phyloP scores from a whole-genome alignment of 2,797 vertebrate genomes.

The Synaphobranchus kaupii region DNA sequence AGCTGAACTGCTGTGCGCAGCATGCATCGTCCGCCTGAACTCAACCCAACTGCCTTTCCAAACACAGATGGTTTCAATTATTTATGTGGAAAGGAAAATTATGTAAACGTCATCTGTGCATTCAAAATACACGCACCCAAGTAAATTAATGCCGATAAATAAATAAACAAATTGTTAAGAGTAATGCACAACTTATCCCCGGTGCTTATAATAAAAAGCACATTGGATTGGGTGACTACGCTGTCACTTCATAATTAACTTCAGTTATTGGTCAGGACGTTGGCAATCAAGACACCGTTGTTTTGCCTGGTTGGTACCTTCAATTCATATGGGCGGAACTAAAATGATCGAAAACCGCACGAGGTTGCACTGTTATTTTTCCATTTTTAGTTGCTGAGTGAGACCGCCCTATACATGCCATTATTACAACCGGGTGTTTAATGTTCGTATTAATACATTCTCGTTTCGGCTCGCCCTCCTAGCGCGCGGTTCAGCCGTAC shows the following conservation, averaged over 20 bases:
- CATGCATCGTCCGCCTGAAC: not conserved
- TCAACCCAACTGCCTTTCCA: not conserved
- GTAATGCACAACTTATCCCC: not conserved
- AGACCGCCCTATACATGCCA: not conserved
- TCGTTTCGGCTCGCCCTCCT: not conserved
- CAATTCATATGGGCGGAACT: not conserved
- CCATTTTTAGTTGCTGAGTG: not conserved
- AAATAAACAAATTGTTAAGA: not conserved
- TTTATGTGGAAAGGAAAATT: not conserved
- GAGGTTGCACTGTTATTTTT: not conserved
- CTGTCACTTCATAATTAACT: not conserved
- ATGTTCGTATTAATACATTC: not conserved
- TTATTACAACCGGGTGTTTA: not conserved
- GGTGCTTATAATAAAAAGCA: not conserved
- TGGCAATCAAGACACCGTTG: not conserved
- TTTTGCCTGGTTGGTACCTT: not conserved
- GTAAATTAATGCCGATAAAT: too few species aligned
- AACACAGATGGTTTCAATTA: not conserved
- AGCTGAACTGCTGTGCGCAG: too few species aligned
- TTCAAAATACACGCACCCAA: too few species aligned
- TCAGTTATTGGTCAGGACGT: not conserved
- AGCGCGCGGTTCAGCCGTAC: not conserved
- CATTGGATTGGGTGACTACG: not conserved
- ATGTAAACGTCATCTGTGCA: not conserved
- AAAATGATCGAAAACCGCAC: not conserved